Evolutionary conservation across 2,797 vertebrate species (phyloP), one percentile per base, ranked within the genome.

Genomic region (Platyrinchus mystaceus): DNA sequence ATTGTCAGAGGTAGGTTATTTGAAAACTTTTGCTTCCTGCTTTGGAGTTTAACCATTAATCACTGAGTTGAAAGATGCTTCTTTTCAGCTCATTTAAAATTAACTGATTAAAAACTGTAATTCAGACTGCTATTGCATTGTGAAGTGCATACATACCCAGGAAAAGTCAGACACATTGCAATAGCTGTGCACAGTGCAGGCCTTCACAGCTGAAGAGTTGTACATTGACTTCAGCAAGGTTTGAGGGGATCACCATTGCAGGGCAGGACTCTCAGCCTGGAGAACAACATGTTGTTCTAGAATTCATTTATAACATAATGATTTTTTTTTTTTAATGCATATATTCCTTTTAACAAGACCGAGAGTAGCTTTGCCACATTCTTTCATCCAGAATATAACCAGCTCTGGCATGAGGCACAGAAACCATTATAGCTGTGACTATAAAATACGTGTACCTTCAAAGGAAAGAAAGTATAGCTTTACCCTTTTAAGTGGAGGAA

Each of bases 1-100:
- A 99, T 99, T 47, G 99, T 99, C 96, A 97, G 99, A 99, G 99
- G 99, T 99, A 98, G 97, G 97, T 96, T 87, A 79, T 94, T 95
- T 96, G 94, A 91, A 96, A 95, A 92, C 91, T 96, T 91, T 96
- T 95, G 92, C 95, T 95, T 95, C 94, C 92, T 96, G 94, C 93
- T 97, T 94, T 95, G 95, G 93, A 94, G 93, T 97, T 96, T 95
- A 95, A 96, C 94, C 56, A 94, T 96, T 96, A 96, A 97, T 96
- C 94, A 94, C 36, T 6, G 95, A 97, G 95, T 94, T 96, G 96
- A 96, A 94, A 91, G 92, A 84, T 86, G 95, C 86, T 93, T 94
- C 93, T 93, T 93, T 95, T 90, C 95, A 94, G 79, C 91, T 96
- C 95, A 87, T 84, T 53, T 94, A 75, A 97, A 96, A 94, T 94